Conservation (phyloP, 2,113 vertebrate genomes). For the Anolis sagrei region DNA sequence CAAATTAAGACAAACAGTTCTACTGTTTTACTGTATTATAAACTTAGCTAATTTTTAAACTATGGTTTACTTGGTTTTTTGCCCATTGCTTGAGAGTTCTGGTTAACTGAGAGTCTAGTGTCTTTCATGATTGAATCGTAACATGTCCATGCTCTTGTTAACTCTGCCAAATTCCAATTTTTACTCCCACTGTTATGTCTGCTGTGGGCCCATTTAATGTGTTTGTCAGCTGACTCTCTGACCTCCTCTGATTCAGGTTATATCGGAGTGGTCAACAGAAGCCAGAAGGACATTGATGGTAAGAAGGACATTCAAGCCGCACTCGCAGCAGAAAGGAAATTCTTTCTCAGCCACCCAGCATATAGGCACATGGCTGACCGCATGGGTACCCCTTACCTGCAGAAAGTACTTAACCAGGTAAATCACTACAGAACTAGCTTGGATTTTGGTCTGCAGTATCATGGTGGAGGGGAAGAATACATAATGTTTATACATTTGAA, state of each 20-base stretch:
- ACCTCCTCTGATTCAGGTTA: constrained; percentile 80
- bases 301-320: constrained; percentile 95
- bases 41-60: no score
- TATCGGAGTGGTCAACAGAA: constrained; percentile 97
- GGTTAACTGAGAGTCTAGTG: no score
- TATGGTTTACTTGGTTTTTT: no score
- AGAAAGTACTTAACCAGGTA: constrained; percentile 98
- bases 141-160: no score
- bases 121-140: no score
- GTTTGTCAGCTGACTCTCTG: background rate
- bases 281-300: constrained; percentile 98
- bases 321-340: constrained; percentile 94
- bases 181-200: background rate
- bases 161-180: no score
- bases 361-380: constrained; percentile 98
- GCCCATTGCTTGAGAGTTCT: no score
- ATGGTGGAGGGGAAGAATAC: no score
- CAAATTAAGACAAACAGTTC: no score
- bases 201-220: background rate
- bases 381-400: constrained; percentile 96
- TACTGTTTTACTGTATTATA: no score
- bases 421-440: background rate
- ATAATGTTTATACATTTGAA: no score
- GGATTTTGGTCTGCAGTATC: no score
- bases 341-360: constrained; percentile 94